Evolutionary conservation across 2,888 invertebrate genomes (phyloP).

Genomic region (Aplocera efformata): DNA sequence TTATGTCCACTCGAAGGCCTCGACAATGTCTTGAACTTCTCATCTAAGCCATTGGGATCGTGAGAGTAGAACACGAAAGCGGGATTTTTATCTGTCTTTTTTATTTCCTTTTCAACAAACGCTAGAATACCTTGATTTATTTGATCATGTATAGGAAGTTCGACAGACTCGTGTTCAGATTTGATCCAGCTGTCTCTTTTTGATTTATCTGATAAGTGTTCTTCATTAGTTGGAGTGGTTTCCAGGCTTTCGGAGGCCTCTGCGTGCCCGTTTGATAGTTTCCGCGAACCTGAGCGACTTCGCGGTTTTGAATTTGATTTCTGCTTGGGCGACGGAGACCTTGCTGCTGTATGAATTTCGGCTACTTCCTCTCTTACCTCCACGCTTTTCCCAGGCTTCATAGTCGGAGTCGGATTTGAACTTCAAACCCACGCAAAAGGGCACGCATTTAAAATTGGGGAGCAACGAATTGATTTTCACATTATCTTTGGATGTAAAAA

Average conservation of each 20-base stretch:
- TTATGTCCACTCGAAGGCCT: constrained; percentile 73
- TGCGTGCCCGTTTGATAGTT: constrained; percentile 64
- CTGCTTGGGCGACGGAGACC: constrained; percentile 68
- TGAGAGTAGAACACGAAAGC: constrained; percentile 76
- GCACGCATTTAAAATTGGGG: constrained; percentile 15
- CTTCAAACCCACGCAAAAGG: constrained; percentile 34
- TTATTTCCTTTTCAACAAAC: constrained; percentile 75
- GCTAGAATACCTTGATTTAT: constrained; percentile 75
- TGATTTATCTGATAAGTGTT: constrained; percentile 49
- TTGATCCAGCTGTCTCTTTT: constrained; percentile 73
- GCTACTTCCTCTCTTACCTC: constrained; percentile 67
- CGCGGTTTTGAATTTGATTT: constrained; percentile 51
- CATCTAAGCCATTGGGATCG: constrained; percentile 71
- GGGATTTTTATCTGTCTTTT: constrained; percentile 72
- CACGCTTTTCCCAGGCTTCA: constrained; percentile 67
- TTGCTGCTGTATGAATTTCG: constrained; percentile 63
- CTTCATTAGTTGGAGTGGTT: constrained; percentile 33
- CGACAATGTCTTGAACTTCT: constrained; percentile 63
- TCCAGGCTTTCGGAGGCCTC: constrained; percentile 35
- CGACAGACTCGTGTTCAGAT: constrained; percentile 77
- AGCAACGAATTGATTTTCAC: too few relatives aligned
- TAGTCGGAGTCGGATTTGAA: constrained; percentile 32
- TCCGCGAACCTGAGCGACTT: constrained; percentile 60
- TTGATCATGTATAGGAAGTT: constrained; percentile 80
- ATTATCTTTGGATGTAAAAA: constrained; percentile 8